Evolutionary conservation across 2,888 invertebrate species (phyloP).

Genomic region (Xestia xanthographa): DNA sequence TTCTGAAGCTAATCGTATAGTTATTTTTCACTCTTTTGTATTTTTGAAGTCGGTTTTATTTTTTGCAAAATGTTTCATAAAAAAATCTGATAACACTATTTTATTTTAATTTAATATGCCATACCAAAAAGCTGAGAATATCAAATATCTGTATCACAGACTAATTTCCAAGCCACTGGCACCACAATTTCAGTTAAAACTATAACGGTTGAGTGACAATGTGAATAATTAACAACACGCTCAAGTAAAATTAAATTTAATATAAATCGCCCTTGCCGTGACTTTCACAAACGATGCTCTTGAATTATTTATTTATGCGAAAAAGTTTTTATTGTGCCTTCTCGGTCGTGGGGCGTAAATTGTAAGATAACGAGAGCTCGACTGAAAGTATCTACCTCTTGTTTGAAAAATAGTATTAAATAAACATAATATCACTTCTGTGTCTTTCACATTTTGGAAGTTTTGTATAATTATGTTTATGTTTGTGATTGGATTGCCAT

Average conservation of each 20-base stretch:
- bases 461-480: neutral
- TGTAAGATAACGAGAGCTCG: conserved; percentile 17
- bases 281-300: conserved; percentile 70
- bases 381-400: neutral
- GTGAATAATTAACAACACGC: conserved; percentile 66
- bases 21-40: too few species aligned
- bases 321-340: conserved; percentile 77
- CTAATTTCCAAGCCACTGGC: conserved; percentile 21
- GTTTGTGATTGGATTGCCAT: neutral
- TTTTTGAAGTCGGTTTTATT: too few species aligned
- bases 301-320: conserved; percentile 78
- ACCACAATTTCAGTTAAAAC: conserved; percentile 42
- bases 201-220: conserved; percentile 17
- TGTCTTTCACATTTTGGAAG: neutral
- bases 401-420: too few species aligned
- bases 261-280: conserved; percentile 64
- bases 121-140: neutral
- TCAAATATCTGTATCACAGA: conserved; percentile 4
- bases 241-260: conserved; percentile 69
- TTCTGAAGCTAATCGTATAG: too few species aligned
- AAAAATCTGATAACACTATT: neutral
- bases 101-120: neutral
- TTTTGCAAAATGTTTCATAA: too few species aligned
- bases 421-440: too few species aligned
- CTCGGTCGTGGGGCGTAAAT: conserved; percentile 48